Evolutionary conservation across 2,888 invertebrate genomes (phyloP).

Genomic region (Nesidiocoris tenuis): DNA sequence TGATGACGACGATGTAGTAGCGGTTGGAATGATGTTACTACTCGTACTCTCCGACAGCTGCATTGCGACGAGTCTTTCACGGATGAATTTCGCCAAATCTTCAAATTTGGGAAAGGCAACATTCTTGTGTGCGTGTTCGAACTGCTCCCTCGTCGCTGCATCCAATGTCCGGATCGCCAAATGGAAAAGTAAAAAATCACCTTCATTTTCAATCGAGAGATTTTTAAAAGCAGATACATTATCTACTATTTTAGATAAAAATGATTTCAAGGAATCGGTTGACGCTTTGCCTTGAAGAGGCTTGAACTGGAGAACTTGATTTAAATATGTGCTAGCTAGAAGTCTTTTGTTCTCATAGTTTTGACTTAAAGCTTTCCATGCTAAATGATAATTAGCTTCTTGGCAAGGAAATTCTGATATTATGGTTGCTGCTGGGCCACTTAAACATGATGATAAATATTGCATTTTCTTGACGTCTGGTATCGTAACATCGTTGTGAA

Average conservation of each 20-base stretch:
- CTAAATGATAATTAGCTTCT: conserved; percentile 21
- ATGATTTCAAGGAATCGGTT: conserved; percentile 9
- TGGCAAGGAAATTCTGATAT: conserved; percentile 12
- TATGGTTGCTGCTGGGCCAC: conserved; percentile 9
- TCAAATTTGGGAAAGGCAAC: conserved; percentile 29
- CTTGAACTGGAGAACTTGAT: conserved; percentile 37
- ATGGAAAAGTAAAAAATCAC: conserved; percentile 40
- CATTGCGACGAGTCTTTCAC: conserved; percentile 1
- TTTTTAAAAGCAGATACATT: conserved; percentile 24
- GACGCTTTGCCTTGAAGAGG: conserved; percentile 5
- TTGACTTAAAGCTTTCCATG: conserved; percentile 38
- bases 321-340: conserved; percentile 25
- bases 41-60: not conserved
- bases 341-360: conserved; percentile 31
- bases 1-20: not conserved
- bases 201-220: conserved; percentile 11
- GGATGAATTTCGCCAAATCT: conserved; percentile 19
- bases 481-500: conserved; percentile 28
- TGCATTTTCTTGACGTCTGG: conserved; percentile 38
- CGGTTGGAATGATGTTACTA: not conserved
- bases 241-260: conserved; percentile 28
- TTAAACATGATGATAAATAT: conserved; percentile 16
- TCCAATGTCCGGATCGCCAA: conserved; percentile 22
- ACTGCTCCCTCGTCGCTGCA: conserved; percentile 27
- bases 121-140: conserved; percentile 23